Evolutionary conservation across 2,888 invertebrate species (phyloP), one percentile per base, ranked within the genome.

Genomic region (Minunthozetes semirufus): DNA sequence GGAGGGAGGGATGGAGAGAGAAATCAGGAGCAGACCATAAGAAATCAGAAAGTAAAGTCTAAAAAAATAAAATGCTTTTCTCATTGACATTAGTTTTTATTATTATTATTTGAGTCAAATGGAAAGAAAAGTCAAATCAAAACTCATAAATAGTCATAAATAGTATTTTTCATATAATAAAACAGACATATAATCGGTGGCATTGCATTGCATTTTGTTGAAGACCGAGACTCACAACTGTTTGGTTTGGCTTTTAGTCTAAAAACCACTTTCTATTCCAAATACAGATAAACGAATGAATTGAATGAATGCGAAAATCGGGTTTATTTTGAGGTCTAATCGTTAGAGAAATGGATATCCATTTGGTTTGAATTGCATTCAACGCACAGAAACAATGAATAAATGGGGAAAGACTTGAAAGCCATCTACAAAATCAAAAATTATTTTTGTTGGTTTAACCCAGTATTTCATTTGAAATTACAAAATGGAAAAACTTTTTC

Each of bases 101-200:
- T 46, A 19, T 70, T 70, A 70, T 70, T 70, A 68, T 68, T 25
- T 19, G 29, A 66, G 8, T 59, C 59, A 59, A 56, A 66, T 66
- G 38, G 38, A 38, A 38, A 66, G 63, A 17, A 66, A 66, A 66
- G 63, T 66, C 33, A 66, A 70, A 70, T 70, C 42, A 70, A 70
- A 70, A 25, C 48, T 70, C 70, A 70, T 70, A 70, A 70, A 70
- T 70, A 70, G 70, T 70, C 70, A 70, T 70, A 70, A 70, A 70
- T 70, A 70, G 70, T 70, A 70, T 70, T 70, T 61, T 61, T 70
- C 46, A 70, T 46, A 70, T 70, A 70, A 70, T 70, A 70, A 70
- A 46, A 70, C 25, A 70, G 46, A 46, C 70, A 48, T 46, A 70
- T 70, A 70, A 70, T 70, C 22, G 22, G 19, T 70, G 19, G 46